phyloP scores from a whole-genome alignment of 2,113 vertebrate genomes.

The Elephantulus edwardii region DNA sequence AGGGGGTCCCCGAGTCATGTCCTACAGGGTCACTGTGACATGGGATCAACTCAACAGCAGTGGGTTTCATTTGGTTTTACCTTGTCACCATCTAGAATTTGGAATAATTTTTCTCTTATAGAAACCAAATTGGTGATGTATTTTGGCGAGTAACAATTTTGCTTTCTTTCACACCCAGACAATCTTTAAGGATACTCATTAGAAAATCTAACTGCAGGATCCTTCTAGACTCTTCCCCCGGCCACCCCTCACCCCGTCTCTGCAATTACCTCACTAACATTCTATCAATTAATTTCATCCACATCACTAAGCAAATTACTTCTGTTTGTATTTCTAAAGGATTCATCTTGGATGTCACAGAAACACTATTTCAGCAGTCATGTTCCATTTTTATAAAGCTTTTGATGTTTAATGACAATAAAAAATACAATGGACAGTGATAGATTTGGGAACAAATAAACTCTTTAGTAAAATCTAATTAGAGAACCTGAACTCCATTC shows the following conservation, averaged over 20 bases:
- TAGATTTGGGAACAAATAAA: slow-evolving; percentile 5
- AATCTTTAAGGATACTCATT: not conserved
- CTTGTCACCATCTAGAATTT: not conserved
- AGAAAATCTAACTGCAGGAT: not conserved
- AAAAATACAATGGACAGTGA: not conserved
- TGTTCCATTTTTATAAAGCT: not conserved
- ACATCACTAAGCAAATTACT: not conserved
- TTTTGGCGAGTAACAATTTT: not conserved
- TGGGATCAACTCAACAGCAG: not conserved
- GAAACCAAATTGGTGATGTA: too few species aligned
- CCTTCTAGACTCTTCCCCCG: too few species aligned
- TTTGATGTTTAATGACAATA: not conserved
- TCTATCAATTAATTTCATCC: not conserved
- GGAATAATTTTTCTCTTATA: not conserved
- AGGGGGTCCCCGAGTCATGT: too few species aligned
- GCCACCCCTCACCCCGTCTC: not conserved
- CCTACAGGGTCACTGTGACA: not conserved
- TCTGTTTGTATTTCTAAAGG: not conserved
- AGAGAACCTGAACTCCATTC: not conserved
- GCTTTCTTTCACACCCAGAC: not conserved
- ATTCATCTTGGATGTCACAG: not conserved
- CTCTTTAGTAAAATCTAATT: slow-evolving; percentile 24
- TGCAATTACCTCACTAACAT: not conserved
- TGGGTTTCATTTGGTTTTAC: not conserved
- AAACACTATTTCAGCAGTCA: not conserved